These are phyloP conservation scores for Electrona antarctica DNA, from an alignment of 2,113 vertebrate species.

Conservation along the genomic window DNA sequence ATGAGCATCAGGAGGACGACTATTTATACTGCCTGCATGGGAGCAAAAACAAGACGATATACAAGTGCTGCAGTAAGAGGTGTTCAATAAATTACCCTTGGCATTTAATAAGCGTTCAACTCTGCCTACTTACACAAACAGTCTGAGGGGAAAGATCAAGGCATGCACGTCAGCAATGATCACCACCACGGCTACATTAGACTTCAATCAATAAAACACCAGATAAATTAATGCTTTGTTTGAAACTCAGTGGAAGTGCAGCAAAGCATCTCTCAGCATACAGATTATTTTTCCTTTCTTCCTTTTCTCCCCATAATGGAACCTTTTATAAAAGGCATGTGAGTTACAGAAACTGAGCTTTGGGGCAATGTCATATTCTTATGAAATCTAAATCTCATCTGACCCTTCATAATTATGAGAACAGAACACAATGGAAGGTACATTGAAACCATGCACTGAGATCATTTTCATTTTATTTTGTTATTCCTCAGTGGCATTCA, in stretches of 20 bases:
- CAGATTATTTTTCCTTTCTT: background rate
- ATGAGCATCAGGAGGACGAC: conserved; percentile 14
- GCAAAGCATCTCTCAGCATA: background rate
- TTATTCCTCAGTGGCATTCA: too few relatives aligned
- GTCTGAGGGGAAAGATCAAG: background rate
- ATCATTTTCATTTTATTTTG: too few relatives aligned
- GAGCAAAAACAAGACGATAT: conserved; percentile 27
- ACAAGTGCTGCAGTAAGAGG: conserved; percentile 17
- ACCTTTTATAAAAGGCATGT: background rate
- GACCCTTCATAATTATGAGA: background rate
- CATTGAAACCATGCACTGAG: conserved; percentile 2
- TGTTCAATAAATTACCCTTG: conserved; percentile 36
- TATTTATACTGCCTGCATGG: conserved; percentile 29
- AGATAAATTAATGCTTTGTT: background rate
- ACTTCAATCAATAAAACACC: background rate
- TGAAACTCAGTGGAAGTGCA: background rate
- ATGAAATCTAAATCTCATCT: background rate
- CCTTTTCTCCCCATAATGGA: background rate
- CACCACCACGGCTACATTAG: background rate
- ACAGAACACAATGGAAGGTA: background rate
- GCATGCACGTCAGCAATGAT: background rate
- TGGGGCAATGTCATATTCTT: background rate
- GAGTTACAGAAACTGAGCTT: background rate
- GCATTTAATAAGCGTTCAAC: conserved; percentile 16
- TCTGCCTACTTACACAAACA: background rate